phyloP scores from a whole-genome alignment of 2,888 invertebrate species.

The Carcina quercana region DNA sequence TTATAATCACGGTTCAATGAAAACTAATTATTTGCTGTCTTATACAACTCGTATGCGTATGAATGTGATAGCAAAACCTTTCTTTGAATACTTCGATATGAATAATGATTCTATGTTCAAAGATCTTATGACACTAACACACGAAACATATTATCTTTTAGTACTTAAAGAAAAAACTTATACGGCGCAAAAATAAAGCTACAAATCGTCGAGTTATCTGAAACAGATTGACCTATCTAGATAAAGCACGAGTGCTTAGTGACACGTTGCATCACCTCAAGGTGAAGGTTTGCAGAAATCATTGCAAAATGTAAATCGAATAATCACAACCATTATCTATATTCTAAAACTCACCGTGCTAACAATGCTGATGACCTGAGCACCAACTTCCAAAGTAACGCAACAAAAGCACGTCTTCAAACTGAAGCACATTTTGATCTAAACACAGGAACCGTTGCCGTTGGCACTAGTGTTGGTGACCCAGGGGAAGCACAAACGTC shows the following conservation, averaged over 20 bases:
- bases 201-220: not conserved
- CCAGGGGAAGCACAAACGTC: too few species aligned
- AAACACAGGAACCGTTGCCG: too few species aligned
- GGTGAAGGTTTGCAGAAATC: not conserved
- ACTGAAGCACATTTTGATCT: not conserved
- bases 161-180: not conserved
- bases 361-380: not conserved
- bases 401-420: not conserved
- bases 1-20: not conserved
- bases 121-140: too few species aligned
- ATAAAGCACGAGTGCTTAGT: not conserved
- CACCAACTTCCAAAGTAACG: not conserved
- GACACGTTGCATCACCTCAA: not conserved
- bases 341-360: constrained; percentile 1
- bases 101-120: too few species aligned
- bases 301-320: not conserved
- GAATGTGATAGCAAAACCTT: too few species aligned
- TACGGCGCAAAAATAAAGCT: not conserved
- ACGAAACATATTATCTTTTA: too few species aligned
- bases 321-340: not conserved
- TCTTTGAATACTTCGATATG: too few species aligned
- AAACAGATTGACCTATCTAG: not conserved
- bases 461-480: too few species aligned
- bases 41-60: too few species aligned
- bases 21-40: too few species aligned